phyloP scores from a whole-genome alignment of 2,113 vertebrate species.

The Larimichthys crocea region DNA sequence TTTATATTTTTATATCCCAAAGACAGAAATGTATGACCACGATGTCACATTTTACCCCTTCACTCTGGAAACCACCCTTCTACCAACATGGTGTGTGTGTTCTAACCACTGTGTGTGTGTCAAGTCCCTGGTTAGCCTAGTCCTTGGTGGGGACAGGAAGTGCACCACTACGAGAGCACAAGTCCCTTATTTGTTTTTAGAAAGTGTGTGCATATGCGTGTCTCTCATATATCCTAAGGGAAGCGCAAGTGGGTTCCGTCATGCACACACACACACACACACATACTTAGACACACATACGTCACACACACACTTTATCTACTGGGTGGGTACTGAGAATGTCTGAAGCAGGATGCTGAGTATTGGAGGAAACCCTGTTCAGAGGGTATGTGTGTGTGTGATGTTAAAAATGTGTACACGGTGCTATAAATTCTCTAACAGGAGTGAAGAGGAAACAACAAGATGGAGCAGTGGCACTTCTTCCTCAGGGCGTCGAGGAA shows the following conservation, averaged over 20 bases:
- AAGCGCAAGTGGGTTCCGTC: constrained; percentile 42
- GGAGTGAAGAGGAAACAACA: constrained; percentile 51
- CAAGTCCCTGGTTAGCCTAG: background rate
- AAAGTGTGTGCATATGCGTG: constrained; percentile 43
- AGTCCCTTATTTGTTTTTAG: constrained; percentile 52
- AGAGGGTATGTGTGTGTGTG: constrained; percentile 28
- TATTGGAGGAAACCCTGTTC: constrained; percentile 71
- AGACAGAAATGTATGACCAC: background rate
- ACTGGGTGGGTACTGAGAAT: constrained; percentile 72
- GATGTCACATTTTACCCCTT: background rate
- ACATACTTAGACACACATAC: constrained; percentile 8
- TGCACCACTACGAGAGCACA: constrained; percentile 13
- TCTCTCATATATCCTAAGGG: constrained; percentile 56
- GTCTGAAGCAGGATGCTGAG: constrained; percentile 80
- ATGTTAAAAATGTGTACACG: background rate
- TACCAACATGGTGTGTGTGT: background rate
- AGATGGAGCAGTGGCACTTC: background rate
- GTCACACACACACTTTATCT: constrained; percentile 39
- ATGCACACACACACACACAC: constrained; percentile 15
- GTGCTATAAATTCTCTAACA: constrained; percentile 63
- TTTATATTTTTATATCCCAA: constrained; percentile 28
- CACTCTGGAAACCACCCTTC: background rate
- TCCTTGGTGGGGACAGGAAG: constrained; percentile 43
- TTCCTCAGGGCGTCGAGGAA: background rate
- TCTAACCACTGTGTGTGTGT: background rate